A percentile compares a stretch with the other conserved stretches of the same genome.
These are phyloP conservation scores for Lasioglossum vierecki DNA, from an alignment of 2,888 invertebrate species.

Conservation along the genomic window DNA sequence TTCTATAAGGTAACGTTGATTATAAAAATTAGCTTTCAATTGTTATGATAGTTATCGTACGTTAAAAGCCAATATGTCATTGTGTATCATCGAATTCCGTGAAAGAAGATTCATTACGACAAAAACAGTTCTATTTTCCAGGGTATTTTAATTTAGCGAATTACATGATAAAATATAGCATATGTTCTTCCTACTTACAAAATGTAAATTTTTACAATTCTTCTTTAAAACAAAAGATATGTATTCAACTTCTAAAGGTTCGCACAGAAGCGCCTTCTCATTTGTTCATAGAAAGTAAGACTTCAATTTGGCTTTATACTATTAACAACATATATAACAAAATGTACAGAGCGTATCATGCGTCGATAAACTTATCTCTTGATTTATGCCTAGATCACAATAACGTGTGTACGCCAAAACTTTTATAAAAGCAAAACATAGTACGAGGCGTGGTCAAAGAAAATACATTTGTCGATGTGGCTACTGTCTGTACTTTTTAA, in stretches of 20 bases:
- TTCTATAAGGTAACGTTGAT: constrained; percentile 33
- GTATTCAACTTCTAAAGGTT: constrained; percentile 45
- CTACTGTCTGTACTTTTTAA: constrained; percentile 37
- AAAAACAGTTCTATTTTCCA: constrained; percentile 72
- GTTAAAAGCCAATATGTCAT: constrained; percentile 34
- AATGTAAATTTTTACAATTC: constrained; percentile 63
- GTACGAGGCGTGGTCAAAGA: constrained; percentile 39
- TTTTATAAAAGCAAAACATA: constrained; percentile 30
- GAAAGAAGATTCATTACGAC: constrained; percentile 71
- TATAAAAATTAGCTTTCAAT: constrained; percentile 38
- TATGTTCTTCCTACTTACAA: constrained; percentile 63
- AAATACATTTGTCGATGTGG: constrained; percentile 23
- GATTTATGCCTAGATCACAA: constrained; percentile 58
- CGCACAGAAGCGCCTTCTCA: constrained; percentile 21
- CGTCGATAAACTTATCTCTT: constrained; percentile 49
- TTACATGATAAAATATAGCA: constrained; percentile 78
- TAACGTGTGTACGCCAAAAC: constrained; percentile 33
- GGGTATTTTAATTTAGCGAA: constrained; percentile 77
- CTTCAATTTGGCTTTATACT: constrained; percentile 51
- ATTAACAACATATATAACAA: constrained; percentile 67
- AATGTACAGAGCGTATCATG: constrained; percentile 61
- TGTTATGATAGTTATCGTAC: constrained; percentile 23
- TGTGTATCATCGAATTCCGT: constrained; percentile 47
- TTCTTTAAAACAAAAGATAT: constrained; percentile 63
- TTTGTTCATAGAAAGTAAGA: constrained; percentile 51